A percentile compares a stretch with the other conserved stretches of the same genome.
Conservation (phyloP, 2,113 vertebrate genomes). For the Pionites leucogaster region DNA sequence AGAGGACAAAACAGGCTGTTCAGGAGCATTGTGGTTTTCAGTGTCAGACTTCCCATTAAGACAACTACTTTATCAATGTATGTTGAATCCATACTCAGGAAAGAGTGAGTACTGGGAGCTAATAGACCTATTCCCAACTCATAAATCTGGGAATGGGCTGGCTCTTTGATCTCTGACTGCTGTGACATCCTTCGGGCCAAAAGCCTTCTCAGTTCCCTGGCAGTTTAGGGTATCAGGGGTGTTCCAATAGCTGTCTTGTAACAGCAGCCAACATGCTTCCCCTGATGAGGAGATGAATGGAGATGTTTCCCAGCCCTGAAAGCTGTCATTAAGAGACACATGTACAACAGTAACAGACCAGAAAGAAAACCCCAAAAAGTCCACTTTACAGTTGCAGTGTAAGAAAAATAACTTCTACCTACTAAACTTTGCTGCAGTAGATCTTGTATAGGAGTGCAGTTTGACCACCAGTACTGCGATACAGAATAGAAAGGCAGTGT, state of each 20-base stretch:
- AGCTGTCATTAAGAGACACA: not conserved
- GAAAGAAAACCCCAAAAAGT: not conserved
- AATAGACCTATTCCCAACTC: slow-evolving; percentile 38
- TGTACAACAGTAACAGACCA: not conserved
- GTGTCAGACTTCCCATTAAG: slow-evolving; percentile 1
- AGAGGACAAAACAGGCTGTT: not conserved
- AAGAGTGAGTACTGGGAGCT: not conserved
- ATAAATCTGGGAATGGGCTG: slow-evolving; percentile 34
- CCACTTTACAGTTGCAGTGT: not conserved
- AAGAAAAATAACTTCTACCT: not conserved
- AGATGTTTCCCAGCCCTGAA: not conserved
- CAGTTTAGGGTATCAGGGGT: not conserved
- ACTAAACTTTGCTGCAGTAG: not conserved
- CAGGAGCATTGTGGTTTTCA: not conserved
- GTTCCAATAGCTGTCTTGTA: not conserved
- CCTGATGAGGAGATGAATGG: not conserved
- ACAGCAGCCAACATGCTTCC: not conserved
- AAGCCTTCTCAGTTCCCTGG: not conserved
- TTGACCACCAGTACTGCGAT: fast-evolving
- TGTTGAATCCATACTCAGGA: not conserved
- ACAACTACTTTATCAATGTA: not conserved
- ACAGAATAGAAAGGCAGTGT: fast-evolving
- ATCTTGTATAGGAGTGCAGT: fast-evolving
- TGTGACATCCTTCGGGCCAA: not conserved
- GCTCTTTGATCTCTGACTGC: slow-evolving; percentile 38